Conservation (phyloP, 2,888 invertebrate genomes). For the Parthenolecanium corni region DNA sequence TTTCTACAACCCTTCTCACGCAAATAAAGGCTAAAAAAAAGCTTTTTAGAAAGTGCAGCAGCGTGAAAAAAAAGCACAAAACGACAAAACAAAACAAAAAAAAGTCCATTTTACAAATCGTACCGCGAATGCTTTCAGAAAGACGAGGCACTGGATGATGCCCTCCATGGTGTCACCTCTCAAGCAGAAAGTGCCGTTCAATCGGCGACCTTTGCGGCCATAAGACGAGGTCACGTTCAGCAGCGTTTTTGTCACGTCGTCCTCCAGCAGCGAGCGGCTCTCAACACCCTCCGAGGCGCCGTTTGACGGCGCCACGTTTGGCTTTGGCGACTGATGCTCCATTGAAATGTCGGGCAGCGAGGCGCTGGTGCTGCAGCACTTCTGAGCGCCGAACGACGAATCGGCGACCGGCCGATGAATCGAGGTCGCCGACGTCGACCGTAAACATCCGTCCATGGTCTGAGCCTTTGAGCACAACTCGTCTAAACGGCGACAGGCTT, state of each 20-base stretch:
- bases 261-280: neutral
- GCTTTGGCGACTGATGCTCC: conserved; percentile 25
- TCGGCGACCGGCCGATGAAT: neutral
- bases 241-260: conserved; percentile 50
- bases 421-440: neutral
- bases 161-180: conserved; percentile 89
- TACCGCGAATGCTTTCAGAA: conserved; percentile 87
- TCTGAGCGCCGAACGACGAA: neutral
- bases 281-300: neutral
- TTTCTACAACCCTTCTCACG: too few species aligned
- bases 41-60: too few species aligned
- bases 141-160: conserved; percentile 83
- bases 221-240: conserved; percentile 50
- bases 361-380: conserved; percentile 35
- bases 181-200: conserved; percentile 77
- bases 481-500: too few species aligned
- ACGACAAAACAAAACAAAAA: too few species aligned
- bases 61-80: too few species aligned
- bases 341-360: conserved; percentile 17
- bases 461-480: too few species aligned
- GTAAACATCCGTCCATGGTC: conserved; percentile 4
- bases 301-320: conserved; percentile 14
- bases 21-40: too few species aligned
- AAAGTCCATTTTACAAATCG: conserved; percentile 39
- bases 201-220: conserved; percentile 58